Evolutionary conservation across 2,113 vertebrate genomes (phyloP).

Genomic region (Sceloporus tristichus): DNA sequence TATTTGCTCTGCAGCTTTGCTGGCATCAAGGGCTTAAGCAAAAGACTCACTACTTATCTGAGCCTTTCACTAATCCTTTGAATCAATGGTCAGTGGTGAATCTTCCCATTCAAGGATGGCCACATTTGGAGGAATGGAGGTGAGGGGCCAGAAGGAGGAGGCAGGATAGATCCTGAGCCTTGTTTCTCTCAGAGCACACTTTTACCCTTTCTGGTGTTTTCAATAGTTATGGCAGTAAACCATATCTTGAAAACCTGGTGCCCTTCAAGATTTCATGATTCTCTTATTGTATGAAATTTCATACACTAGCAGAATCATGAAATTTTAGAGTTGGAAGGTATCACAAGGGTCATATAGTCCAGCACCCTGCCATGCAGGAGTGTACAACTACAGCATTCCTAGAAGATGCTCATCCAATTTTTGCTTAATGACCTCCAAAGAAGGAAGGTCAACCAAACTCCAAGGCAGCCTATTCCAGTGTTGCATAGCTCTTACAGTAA

Average conservation of each 20-base stretch:
- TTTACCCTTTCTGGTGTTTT: not conserved
- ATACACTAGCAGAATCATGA: too few species aligned
- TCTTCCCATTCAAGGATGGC: rapidly evolving
- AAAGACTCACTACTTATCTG: not conserved
- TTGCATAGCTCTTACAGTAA: too few species aligned
- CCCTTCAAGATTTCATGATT: not conserved
- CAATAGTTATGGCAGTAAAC: too few species aligned
- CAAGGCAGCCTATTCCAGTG: too few species aligned
- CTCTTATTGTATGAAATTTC: too few species aligned
- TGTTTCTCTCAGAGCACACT: not conserved
- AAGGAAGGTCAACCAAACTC: too few species aligned
- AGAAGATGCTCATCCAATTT: too few species aligned
- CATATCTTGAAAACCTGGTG: not conserved
- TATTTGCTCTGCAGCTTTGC: conserved; percentile 12
- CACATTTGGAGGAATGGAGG: not conserved
- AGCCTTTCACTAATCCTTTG: not conserved
- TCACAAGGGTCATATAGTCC: too few species aligned
- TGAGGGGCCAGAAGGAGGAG: not conserved
- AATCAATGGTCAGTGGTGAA: not conserved
- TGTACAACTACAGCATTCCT: too few species aligned
- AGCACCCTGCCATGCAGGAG: too few species aligned
- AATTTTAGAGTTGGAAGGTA: too few species aligned
- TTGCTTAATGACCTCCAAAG: too few species aligned
- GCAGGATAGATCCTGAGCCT: not conserved
- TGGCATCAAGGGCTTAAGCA: rapidly evolving